Base-by-base conservation (phyloP, 1,140 invertebrate genomes). In the Arion vulgaris region DNA sequence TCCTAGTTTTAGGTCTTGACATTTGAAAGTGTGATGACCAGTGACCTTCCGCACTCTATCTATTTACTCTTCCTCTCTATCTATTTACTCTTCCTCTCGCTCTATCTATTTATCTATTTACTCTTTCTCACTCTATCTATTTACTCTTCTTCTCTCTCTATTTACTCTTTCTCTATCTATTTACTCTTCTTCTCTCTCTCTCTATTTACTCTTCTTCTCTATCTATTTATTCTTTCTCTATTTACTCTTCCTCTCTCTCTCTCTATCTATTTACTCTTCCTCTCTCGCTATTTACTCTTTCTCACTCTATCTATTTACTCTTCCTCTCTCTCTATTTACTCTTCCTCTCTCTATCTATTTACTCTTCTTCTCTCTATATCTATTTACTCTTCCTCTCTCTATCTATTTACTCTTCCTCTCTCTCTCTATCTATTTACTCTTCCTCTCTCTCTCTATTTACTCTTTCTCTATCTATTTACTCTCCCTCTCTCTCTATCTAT, bases 271-370 rank as follows among this genome's bases (percentile, higher is more conserved):
- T 28, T 57, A 0, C 19, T 57, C 49, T 80, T 17, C 38, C 45
- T 39, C 51, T 73, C 49, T 45, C 39, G 39, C n/a, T n/a, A n/a
- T n/a, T n/a, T n/a, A n/a, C 57, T 53, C 53, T 53, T 69, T 68
- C 76, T 62, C 49, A 41, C 76, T 73, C 49, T 76, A 0, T 68
- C 49, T 57, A n/a, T 39, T 34, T 32, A 26, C 39, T 57, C n/a
- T 49, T 32, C 28, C 49, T 57, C 69, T 66, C 51, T 28, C 34
- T n/a, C 51, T 49, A 49, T 45, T 45, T 13, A 26, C 66, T 69
- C n/a, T 78, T n/a, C 68, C 32, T 69, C 36, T 68, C 39, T 74
- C 41, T 78, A 23, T 68, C 62, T 69, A 1, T 78, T 19, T 68
- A 15, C 39, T 13, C 41, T 32, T 80, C 36, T 45, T 5, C 41